These are phyloP conservation scores for Pteria penguin DNA, from an alignment of 2,888 invertebrate genomes.

Conservation along the genomic window DNA sequence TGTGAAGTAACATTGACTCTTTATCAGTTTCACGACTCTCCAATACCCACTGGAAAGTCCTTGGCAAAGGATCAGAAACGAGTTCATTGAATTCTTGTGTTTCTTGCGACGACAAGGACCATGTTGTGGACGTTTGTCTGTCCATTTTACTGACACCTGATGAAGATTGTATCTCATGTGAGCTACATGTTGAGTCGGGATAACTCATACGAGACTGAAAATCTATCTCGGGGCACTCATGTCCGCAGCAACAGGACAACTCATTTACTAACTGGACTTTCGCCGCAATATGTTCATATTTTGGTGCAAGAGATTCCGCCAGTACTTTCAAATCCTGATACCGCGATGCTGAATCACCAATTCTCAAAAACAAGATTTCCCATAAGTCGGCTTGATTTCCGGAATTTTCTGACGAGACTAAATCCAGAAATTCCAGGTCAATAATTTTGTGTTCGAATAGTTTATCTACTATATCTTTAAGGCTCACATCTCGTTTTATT, in stretches of 20 bases:
- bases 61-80: neutral
- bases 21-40: neutral
- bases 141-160: neutral
- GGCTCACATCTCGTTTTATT: slow-evolving; percentile 23
- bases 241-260: neutral
- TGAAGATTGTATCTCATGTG: neutral
- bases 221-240: neutral
- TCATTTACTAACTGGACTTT: neutral
- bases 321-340: slow-evolving; percentile 7
- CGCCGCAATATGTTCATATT: slow-evolving; percentile 33
- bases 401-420: neutral
- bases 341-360: slow-evolving; percentile 2
- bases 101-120: neutral
- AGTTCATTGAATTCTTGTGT: neutral
- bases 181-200: neutral
- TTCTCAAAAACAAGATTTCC: slow-evolving; percentile 24
- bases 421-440: slow-evolving; percentile 21
- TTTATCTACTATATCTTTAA: slow-evolving; percentile 31
- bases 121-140: neutral
- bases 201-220: neutral
- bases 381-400: slow-evolving; percentile 16
- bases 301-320: slow-evolving; percentile 19
- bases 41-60: neutral
- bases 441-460: slow-evolving; percentile 19
- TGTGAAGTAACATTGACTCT: neutral